These are phyloP conservation scores for Sinocyclocheilus grahami DNA, from an alignment of 2,113 vertebrate species.

Conservation along the genomic window DNA sequence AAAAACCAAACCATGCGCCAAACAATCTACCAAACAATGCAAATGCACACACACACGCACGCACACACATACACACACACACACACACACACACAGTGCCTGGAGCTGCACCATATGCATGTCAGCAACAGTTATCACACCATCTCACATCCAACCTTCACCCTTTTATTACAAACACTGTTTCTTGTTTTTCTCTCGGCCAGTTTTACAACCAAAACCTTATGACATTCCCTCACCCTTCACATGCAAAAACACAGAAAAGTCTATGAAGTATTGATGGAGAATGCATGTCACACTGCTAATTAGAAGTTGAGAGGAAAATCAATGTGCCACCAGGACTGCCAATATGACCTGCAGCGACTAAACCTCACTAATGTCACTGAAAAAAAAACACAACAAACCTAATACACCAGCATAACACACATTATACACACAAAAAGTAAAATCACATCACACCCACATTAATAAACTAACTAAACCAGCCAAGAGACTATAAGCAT, in stretches of 20 bases:
- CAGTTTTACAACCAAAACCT: slow-evolving; percentile 6
- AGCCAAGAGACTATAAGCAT: too few relatives aligned
- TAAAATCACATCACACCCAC: not conserved
- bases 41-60: not conserved
- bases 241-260: slow-evolving; percentile 3
- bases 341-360: slow-evolving; percentile 40
- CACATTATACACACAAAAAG: not conserved
- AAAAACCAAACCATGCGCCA: too few relatives aligned
- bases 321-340: slow-evolving; percentile 45
- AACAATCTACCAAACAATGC: not conserved
- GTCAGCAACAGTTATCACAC: not conserved
- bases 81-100: not conserved
- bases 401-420: not conserved
- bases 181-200: not conserved
- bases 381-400: not conserved
- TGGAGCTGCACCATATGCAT: not conserved
- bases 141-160: not conserved
- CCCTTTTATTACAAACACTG: not conserved
- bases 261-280: slow-evolving; percentile 19
- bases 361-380: slow-evolving; percentile 4
- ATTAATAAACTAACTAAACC: not conserved
- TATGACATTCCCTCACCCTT: not conserved
- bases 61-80: not conserved
- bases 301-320: slow-evolving; percentile 17
- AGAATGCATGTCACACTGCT: not conserved